Conservation (phyloP, 2,113 vertebrate species). For the Sterna hirundo region DNA sequence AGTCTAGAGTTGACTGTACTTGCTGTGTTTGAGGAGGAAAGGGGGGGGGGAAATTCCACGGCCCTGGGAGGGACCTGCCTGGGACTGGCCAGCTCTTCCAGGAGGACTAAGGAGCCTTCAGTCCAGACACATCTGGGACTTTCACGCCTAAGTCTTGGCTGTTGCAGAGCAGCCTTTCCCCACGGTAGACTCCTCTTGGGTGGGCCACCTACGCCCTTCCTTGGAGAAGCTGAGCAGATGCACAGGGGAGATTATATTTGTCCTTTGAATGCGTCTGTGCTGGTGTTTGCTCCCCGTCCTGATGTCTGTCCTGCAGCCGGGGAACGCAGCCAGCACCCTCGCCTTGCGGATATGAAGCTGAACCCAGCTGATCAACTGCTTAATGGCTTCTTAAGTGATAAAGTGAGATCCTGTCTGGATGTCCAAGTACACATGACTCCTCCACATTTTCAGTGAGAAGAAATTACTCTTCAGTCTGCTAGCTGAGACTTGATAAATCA, state of each 20-base stretch:
- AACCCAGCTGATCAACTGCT: neutral
- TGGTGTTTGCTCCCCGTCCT: rapidly evolving
- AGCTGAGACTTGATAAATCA: neutral
- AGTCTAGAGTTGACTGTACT: neutral
- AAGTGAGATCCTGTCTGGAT: neutral
- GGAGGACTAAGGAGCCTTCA: neutral
- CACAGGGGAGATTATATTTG: neutral
- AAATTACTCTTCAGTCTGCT: neutral
- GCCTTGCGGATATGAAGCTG: rapidly evolving
- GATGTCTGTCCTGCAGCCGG: neutral
- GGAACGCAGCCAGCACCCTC: neutral
- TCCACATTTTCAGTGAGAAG: neutral
- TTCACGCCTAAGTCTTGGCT: neutral
- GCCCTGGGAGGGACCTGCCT: neutral
- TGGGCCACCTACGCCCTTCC: neutral
- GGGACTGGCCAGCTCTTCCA: neutral
- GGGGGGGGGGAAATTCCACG: neutral
- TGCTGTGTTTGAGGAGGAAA: neutral
- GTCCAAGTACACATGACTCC: neutral
- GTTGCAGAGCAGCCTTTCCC: neutral
- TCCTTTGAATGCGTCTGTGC: neutral
- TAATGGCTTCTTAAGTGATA: neutral
- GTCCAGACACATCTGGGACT: neutral
- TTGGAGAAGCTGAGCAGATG: neutral
- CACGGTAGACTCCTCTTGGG: neutral